These are phyloP conservation scores for Ornithoptera alexandrae DNA, from an alignment of 2,888 invertebrate genomes.

Conservation along the genomic window DNA sequence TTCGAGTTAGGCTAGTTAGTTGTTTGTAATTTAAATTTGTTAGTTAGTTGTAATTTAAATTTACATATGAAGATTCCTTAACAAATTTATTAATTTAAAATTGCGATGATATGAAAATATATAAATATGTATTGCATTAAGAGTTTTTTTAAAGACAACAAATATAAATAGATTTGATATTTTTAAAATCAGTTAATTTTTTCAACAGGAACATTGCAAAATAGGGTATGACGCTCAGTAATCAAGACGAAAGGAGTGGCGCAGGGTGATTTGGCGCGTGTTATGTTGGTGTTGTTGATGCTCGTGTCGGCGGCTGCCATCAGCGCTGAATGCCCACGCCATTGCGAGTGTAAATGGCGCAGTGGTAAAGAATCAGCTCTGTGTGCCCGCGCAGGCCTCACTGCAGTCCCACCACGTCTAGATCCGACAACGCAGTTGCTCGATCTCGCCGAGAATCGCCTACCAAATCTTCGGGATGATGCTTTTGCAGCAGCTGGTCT, in stretches of 20 bases:
- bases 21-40: too few species aligned
- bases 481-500: constrained; percentile 87
- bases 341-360: constrained; percentile 94
- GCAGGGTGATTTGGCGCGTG: constrained; percentile 73
- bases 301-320: constrained; percentile 72
- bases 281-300: constrained; percentile 81
- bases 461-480: constrained; percentile 83
- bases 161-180: not conserved
- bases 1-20: too few species aligned
- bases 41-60: too few species aligned
- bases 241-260: constrained; percentile 66
- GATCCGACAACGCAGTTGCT: constrained; percentile 90
- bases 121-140: too few species aligned
- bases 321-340: constrained; percentile 84
- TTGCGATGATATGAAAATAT: too few species aligned
- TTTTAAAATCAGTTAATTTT: constrained; percentile 32
- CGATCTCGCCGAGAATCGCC: constrained; percentile 87
- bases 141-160: too few species aligned
- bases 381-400: constrained; percentile 87
- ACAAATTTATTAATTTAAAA: too few species aligned
- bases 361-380: constrained; percentile 91
- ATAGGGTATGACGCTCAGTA: constrained; percentile 67
- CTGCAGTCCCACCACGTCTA: constrained; percentile 85
- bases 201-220: constrained; percentile 52
- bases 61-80: too few species aligned